Evolutionary conservation across 2,113 vertebrate genomes (phyloP), one percentile per base, ranked within the genome.

Genomic region (Gallinago media): DNA sequence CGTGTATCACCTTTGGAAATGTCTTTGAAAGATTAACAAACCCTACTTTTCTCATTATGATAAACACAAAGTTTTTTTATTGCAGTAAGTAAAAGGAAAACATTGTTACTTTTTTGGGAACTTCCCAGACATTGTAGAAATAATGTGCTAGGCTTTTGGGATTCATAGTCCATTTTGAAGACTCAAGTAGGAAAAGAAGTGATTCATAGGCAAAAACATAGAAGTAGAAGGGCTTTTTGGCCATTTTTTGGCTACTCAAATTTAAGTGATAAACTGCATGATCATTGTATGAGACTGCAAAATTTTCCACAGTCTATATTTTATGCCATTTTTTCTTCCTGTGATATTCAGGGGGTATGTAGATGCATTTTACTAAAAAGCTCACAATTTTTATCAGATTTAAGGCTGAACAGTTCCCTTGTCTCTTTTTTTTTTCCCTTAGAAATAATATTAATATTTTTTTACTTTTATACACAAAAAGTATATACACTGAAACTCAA

Each of bases 111-210:
- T 88, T 75, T 80, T 50, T 9, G 46, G 40, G 29, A 73, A 5
- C 21, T 67, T 68, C 13, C 12, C 11, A 46, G 18, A 50, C 9
- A 21, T 5, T 44, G 58, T 4, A 27, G 25, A 61, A 61, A 40
- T 56, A 62, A 52, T 18, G 2, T 3, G 2, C 2, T 46, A 46
- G 2, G 4, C 7, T 3, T 11, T 34, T 6, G 9, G 2, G 9
- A 20, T 52, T 81, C 54, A 17, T 11, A 58, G 16, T 42, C 5
- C 47, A 3, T 66, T 83, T 40, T 55, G 27, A 75, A 52, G 31
- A 26, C 4, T 36, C 15, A 62, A 58, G 19, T 10, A 27, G 6
- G 71, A 56, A 56, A 66, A 52, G 3, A 22, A 52, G 2, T 56
- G 2, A 26, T 31, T 66, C 16, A 63, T 23, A 61, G 8, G 12